Base-by-base conservation (phyloP, 2,113 vertebrate genomes). In the Cyprinodon brontotheroides region DNA sequence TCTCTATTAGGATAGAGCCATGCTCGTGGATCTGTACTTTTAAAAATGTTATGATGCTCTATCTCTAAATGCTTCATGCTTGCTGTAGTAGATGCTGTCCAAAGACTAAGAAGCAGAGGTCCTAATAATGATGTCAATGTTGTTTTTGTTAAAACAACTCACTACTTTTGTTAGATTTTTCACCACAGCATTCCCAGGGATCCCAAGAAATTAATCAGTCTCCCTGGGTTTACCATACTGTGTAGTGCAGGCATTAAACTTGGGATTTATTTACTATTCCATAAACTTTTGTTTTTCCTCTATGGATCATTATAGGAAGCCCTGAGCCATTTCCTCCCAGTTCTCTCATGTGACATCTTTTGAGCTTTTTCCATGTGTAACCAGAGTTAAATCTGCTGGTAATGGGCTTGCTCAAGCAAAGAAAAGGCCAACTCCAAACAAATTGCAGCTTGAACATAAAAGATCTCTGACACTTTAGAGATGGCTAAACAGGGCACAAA, bases 341-440 rank as follows among this genome's bases (percentile, higher is more conserved):
- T 22, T 13, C 39, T 43, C 17, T 22, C 62, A 38, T 39, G 17
- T 64, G 62, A 61, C 60, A 7, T 64, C 62, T 53, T 65, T 65
- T 53, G 61, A 71, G 63, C 17, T 68, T 68, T 53, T 65, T 65
- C 61, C 63, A 73, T 53, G 47, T 59, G 70, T 61, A 71, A 63
- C 53, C 11, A 82, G 70, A 70, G 76, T 45, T n/a, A 84, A 79
- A 84, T 81, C 37, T 72, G 45, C 70, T 59, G 17, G 72, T 81
- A 86, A 86, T 66, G 69, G 77, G 77, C n/a, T 79, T 15, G 15
- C 64, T 74, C n/a, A 11, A 15, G 64, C 36, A 47, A 77, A 73
- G 41, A 63, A 76, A 57, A 53, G 38, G 11, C 41, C 17, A 11
- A 48, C 63, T 80, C 50, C 17, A 15, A 70, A 77, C 79, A 63